Conservation (phyloP, 2,888 invertebrate genomes). For the Hedychridium roseum region DNA sequence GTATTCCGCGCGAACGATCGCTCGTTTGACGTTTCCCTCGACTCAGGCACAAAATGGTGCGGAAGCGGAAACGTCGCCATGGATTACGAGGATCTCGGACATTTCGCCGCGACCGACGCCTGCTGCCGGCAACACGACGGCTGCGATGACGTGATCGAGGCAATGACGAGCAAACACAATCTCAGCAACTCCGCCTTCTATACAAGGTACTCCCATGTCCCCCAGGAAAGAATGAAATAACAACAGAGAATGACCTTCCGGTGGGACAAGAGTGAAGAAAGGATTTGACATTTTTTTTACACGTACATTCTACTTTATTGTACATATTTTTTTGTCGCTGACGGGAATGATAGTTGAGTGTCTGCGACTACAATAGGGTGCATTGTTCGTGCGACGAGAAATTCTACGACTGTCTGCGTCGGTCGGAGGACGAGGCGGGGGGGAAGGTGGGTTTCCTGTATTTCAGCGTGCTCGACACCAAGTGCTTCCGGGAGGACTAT, state of each 20-base stretch:
- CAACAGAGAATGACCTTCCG: too few relatives aligned
- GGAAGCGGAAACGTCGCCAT: slow-evolving; percentile 51
- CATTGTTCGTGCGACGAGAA: slow-evolving; percentile 67
- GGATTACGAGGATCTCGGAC: slow-evolving; percentile 47
- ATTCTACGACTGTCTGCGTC: slow-evolving; percentile 66
- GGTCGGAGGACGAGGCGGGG: slow-evolving; percentile 43
- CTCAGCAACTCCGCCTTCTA: slow-evolving; percentile 50
- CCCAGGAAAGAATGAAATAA: too few relatives aligned
- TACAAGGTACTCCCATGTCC: slow-evolving; percentile 55
- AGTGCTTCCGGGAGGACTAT: slow-evolving; percentile 70
- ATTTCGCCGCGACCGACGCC: slow-evolving; percentile 47
- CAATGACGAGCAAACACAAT: slow-evolving; percentile 43
- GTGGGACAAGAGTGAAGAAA: too few relatives aligned
- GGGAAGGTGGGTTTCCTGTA: slow-evolving; percentile 62
- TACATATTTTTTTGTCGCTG: too few relatives aligned
- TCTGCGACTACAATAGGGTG: slow-evolving; percentile 55
- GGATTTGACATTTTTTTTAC: too few relatives aligned
- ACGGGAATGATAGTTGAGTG: too few relatives aligned
- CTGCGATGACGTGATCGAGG: slow-evolving; percentile 50
- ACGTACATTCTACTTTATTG: too few relatives aligned
- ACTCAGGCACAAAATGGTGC: slow-evolving; percentile 55
- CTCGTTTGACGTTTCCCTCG: background rate
- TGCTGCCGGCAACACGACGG: slow-evolving; percentile 57
- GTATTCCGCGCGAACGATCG: background rate
- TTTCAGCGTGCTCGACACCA: slow-evolving; percentile 67